phyloP scores from a whole-genome alignment of 2,888 invertebrate species.

The Oegoconia quadripuncta region DNA sequence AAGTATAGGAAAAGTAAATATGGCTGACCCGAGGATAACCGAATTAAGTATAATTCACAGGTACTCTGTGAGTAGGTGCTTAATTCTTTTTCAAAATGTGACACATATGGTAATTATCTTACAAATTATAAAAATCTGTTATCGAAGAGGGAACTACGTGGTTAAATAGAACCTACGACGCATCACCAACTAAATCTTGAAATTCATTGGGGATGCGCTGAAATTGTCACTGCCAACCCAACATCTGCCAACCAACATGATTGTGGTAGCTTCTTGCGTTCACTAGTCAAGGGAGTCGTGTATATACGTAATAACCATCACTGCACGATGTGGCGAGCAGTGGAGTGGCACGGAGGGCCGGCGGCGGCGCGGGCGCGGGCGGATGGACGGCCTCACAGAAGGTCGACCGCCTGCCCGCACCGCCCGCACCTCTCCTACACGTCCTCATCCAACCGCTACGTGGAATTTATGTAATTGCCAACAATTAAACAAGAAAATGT shows the following conservation, averaged over 20 bases:
- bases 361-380: slow-evolving; percentile 50
- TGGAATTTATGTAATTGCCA: slow-evolving; percentile 75
- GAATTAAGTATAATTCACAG: too few species aligned
- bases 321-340: slow-evolving; percentile 38
- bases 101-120: too few species aligned
- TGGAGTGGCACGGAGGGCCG: slow-evolving; percentile 58
- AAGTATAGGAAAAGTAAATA: too few species aligned
- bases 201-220: too few species aligned
- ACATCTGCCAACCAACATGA: neutral
- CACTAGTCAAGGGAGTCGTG: too few species aligned
- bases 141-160: too few species aligned
- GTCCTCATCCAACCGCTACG: slow-evolving; percentile 58
- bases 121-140: too few species aligned
- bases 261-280: slow-evolving; percentile 21
- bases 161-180: too few species aligned
- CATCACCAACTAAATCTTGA: too few species aligned
- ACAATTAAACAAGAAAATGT: slow-evolving; percentile 63
- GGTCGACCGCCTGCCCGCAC: slow-evolving; percentile 62
- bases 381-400: slow-evolving; percentile 71
- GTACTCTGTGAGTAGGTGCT: too few species aligned
- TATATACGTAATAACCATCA: slow-evolving; percentile 13
- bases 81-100: too few species aligned
- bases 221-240: neutral
- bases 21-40: too few species aligned
- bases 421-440: slow-evolving; percentile 28